These are phyloP conservation scores for Corynorhinus townsendii DNA, from an alignment of 2,113 vertebrate species.

Conservation along the genomic window DNA sequence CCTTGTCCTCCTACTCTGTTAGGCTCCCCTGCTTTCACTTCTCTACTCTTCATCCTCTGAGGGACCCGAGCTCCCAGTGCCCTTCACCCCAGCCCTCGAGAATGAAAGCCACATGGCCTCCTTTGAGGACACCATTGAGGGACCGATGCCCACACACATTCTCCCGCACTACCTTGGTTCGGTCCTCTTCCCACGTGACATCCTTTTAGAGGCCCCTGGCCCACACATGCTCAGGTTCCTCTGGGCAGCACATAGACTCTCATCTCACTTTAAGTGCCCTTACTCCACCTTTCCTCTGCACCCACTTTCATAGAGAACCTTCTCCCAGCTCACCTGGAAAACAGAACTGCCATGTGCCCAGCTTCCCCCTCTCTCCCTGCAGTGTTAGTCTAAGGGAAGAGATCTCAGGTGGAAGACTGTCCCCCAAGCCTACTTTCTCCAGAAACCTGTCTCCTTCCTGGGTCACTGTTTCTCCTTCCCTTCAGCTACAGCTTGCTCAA, in stretches of 20 bases:
- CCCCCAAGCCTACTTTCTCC: neutral
- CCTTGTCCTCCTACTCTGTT: neutral
- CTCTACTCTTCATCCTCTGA: neutral
- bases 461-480: neutral
- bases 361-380: neutral
- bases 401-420: neutral
- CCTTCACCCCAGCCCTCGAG: neutral
- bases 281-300: accelerated
- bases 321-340: neutral
- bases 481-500: neutral
- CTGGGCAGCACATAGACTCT: neutral
- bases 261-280: neutral
- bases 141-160: accelerated
- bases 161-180: too few relatives aligned
- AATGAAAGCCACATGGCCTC: accelerated
- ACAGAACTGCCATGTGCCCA: too few relatives aligned
- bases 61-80: accelerated
- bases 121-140: neutral
- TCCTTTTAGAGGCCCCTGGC: neutral
- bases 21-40: neutral
- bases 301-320: neutral
- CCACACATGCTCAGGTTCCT: neutral
- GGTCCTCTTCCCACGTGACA: neutral
- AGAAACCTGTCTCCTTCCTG: neutral
- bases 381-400: neutral